Base-by-base conservation (phyloP, 2,797 vertebrate genomes). In the Xenopus petersii region DNA sequence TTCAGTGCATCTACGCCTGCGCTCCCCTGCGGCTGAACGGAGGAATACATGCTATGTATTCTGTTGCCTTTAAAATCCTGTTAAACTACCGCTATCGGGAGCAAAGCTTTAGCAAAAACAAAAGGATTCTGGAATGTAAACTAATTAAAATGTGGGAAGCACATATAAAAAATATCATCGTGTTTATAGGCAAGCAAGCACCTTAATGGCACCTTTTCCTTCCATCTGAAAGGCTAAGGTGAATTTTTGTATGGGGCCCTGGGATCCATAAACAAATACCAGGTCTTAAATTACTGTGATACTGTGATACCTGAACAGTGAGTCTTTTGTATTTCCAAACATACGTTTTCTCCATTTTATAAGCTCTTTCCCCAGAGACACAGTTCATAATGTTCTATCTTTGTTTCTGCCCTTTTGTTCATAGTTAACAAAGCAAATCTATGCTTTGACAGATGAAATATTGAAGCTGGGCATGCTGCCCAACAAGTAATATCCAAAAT, bases 111-210 rank as follows among this genome's bases (percentile, higher is more conserved):
- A 51, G 49, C 11, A 51, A 51, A 63, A 3, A 42, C 36, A 42
- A 42, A 42, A 42, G 36, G 36, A 42, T 42, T 42, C 36, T 42
- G 36, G 36, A 63, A 36, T 33, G 61, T 16, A 36, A 26, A 30
- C 12, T 30, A 24, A 30, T 54, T 67, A 51, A 21, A 67, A 54
- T 21, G 48, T 26, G 64, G 42, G 48, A 67, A 67, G 48, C 12
- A 24, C 13, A 12, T 67, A 79, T 81, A 82, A 85, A 83, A 81
- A 81, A 79, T 75, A 64, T 75, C 81, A 84, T 12, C 80, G 83
- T 80, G 69, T 79, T 84, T 84, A 81, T 81, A 68, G 15, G 24
- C 70, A 42, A 16, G 9, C 54, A 16, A 68, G 55, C 16, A 67
- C 47, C 26, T 9, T 47, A 61, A 59, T 4, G 51, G 26, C 13